Percentiles rank a stretch among this genome's conserved stretches.
Evolutionary conservation across 2,888 invertebrate genomes (phyloP).

Genomic region (Subacronicta megacephala): DNA sequence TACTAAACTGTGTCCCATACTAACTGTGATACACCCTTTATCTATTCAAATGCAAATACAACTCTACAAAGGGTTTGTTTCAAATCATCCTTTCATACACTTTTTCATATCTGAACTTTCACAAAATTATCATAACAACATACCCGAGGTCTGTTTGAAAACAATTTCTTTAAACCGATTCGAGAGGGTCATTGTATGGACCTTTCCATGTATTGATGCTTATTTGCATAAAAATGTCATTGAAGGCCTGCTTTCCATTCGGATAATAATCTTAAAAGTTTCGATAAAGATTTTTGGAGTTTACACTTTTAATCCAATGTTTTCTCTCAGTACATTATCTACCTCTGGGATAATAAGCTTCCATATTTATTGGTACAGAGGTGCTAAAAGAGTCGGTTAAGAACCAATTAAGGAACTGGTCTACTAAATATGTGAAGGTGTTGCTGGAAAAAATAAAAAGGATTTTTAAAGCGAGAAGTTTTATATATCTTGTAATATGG

Average conservation of each 20-base stretch:
- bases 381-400: conserved; percentile 22
- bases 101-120: conserved; percentile 68
- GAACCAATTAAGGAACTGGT: conserved; percentile 42
- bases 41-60: conserved; percentile 38
- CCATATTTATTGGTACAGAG: conserved; percentile 45
- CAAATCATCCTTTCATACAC: conserved; percentile 30
- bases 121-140: conserved; percentile 81
- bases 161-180: conserved; percentile 72
- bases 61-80: conserved; percentile 35
- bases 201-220: conserved; percentile 61
- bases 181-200: conserved; percentile 72
- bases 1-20: not conserved
- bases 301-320: conserved; percentile 27
- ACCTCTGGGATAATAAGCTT: conserved; percentile 42
- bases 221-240: conserved; percentile 78
- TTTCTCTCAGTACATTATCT: conserved; percentile 28
- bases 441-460: conserved; percentile 18
- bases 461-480: conserved; percentile 17
- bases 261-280: conserved; percentile 59
- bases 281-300: conserved; percentile 52
- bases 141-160: conserved; percentile 63
- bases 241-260: conserved; percentile 51
- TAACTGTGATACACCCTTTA: not conserved
- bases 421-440: conserved; percentile 27
- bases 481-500: not conserved